Conservation (phyloP, 2,797 vertebrate genomes). For the Rousettus madagascariensis region DNA sequence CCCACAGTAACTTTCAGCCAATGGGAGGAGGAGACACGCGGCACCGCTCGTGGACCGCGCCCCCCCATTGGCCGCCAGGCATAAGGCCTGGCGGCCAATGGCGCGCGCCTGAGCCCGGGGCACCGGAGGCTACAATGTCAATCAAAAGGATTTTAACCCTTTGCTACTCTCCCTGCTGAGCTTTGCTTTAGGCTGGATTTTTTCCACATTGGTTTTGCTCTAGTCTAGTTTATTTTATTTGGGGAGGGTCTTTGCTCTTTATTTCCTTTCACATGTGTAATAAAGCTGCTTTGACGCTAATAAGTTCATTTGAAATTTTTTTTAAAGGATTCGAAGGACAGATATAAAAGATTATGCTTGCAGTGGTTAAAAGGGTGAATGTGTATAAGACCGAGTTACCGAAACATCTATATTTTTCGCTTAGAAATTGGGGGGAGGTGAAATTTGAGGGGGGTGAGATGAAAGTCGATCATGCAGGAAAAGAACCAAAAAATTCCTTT, state of each 20-base stretch:
- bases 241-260: neutral
- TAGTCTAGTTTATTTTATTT: constrained; percentile 13
- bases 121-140: constrained; percentile 89
- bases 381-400: neutral
- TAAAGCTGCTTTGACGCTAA: neutral
- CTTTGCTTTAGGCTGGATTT: constrained; percentile 32
- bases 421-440: neutral
- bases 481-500: neutral
- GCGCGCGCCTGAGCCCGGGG: constrained; percentile 89
- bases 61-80: constrained; percentile 94
- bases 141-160: constrained; percentile 87
- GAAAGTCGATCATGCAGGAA: neutral
- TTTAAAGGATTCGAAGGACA: neutral
- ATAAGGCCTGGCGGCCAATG: constrained; percentile 92
- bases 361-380: neutral
- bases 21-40: constrained; percentile 95
- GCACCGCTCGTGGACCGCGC: constrained; percentile 97
- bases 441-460: neutral
- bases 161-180: constrained; percentile 51
- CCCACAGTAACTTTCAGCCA: constrained; percentile 99
- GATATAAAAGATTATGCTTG: neutral
- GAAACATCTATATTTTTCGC: constrained; percentile 15
- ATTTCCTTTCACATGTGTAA: neutral
- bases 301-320: constrained; percentile 38
- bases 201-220: neutral